Evolutionary conservation across 1,140 invertebrate species (phyloP), one percentile per base, ranked within the genome.

Genomic region (Phymorhynchus buccinoides): DNA sequence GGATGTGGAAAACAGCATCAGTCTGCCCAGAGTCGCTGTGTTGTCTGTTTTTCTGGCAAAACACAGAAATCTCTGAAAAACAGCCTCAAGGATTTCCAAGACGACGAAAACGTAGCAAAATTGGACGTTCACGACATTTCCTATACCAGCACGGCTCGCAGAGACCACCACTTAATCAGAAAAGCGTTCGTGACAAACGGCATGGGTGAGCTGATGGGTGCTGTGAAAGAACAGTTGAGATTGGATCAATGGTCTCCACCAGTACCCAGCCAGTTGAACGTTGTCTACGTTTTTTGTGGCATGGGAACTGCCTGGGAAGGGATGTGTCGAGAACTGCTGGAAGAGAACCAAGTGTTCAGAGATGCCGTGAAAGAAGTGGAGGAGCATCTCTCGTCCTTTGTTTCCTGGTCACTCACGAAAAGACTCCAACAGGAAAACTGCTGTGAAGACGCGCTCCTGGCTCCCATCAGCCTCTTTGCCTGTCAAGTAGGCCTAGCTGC

Each of bases 261-360:
- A 37, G 32, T 18, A 1, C 35, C 37, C 0, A 52, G 48, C 37
- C 22, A 18, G 18, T 44, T 52, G 6, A 77, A 83, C 0, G 73
- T 89, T n/a, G 85, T 89, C 16, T 89, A 89, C 84, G 88, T 89
- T 16, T 91, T 89, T 78, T 88, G 88, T 88, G 90, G 89, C 1
- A 89, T 90, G 83, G 89, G 88, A 14, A 90, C 87, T 4, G 56
- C 83, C 0, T 90, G 88, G 88, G 52, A 84, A 32, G 89, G 88
- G 14, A 90, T 90, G 89, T 89, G 89, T 62, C 77, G 79, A 35
- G 52, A 86, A 39, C 37, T 90, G 3, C 83, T 90, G 78, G 35
- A 68, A 18, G 56, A 85, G 3, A 39, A 44, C 48, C 14, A 22
- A 18, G 62, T 79, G 0, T 91, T 91, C 48, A 75, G 73, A 44